Evolutionary conservation across 2,113 vertebrate species (phyloP).

Genomic region (Oceanites oceanicus): DNA sequence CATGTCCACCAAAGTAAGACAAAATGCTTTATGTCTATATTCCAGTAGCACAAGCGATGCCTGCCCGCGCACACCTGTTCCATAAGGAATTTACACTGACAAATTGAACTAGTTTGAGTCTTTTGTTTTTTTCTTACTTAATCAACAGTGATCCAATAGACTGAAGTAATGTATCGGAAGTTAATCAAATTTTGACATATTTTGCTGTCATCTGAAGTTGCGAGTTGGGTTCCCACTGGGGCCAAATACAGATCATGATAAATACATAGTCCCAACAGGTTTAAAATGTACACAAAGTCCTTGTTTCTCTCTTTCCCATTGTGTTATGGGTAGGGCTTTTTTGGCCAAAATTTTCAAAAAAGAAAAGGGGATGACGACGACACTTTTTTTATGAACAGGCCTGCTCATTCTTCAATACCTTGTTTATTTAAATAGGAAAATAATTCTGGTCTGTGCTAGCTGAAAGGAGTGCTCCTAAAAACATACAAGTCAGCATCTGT

Average conservation of each 20-base stretch:
- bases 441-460: not conserved
- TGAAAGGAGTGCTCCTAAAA: not conserved
- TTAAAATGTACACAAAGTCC: not conserved
- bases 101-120: not conserved
- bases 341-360: not conserved
- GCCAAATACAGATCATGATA: not conserved
- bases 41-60: not conserved
- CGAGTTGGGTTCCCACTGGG: not conserved
- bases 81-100: fast-evolving
- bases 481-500: not conserved
- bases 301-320: not conserved
- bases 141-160: fast-evolving
- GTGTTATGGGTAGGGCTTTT: not conserved
- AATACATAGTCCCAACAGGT: fast-evolving
- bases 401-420: not conserved
- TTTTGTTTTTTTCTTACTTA: not conserved
- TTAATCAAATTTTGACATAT: not conserved
- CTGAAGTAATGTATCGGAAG: not conserved
- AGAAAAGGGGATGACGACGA: not conserved
- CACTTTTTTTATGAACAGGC: not conserved
- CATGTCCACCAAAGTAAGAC: constrained; percentile 89
- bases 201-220: not conserved
- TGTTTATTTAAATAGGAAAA: not conserved
- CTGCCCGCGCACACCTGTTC: fast-evolving
- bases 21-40: fast-evolving